Evolutionary conservation across 1,140 invertebrate species (phyloP), one percentile per base, ranked within the genome.

Genomic region (Dreissena rostriformis): DNA sequence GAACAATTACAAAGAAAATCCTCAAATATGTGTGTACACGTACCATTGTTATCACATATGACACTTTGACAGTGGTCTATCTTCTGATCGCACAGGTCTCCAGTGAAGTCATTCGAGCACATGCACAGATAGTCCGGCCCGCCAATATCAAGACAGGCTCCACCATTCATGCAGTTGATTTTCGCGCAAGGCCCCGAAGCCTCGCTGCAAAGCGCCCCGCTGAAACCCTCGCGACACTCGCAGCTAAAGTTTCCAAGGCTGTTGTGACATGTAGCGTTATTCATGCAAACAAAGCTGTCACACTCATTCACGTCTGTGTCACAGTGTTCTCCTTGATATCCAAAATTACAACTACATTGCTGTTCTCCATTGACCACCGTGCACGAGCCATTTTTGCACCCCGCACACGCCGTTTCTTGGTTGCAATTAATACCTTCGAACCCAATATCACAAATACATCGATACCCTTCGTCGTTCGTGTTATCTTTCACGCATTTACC

Each of bases 1-100:
- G 57, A 26, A 75, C 80, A 82, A 26, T 82, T 68, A 53, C 80
- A 82, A 63, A 67, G 39, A 39, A 82, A 74, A 26, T 73, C 80
- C 51, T 57, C 39, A 28, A 39, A n/a, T 12, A 19, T 53, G 15
- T 65, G 0, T 57, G 39, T 24, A 49, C 80, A 82, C 0, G 49
- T 65, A 24, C 80, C 80, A 29, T 68, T 75, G 28, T 82, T 74
- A 2, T 51, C 22, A 57, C 80, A 82, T 15, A 14, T 28, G n/a
- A 74, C 19, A 67, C 52, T 51, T n/a, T 67, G 28, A 75, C 80
- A 82, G 29, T 19, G 29, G 49, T 68, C 52, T 53, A 82, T 28
- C 57, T 39, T 52, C 22, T 57, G 66, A 29, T 82, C 80, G 39
- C 80, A 82, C 22, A 63, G 24, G n/a, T 74, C 61, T n/a, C 80